Base-by-base conservation (phyloP, 1,140 invertebrate species). In the Drosophila grimshawi region DNA sequence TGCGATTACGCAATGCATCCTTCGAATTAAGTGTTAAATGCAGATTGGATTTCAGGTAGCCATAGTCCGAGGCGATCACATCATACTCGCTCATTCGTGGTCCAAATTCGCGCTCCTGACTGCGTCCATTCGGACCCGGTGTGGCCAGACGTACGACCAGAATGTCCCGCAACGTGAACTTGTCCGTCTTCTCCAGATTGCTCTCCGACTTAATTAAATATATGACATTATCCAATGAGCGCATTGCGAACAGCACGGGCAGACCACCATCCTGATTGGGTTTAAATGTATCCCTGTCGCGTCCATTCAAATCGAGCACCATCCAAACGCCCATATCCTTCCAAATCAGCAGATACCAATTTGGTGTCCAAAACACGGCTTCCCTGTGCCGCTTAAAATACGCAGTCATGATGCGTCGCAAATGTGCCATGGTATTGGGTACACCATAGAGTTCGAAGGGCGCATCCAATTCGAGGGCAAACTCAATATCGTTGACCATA, bases 41-140 rank as follows among this genome's bases (percentile, higher is more conserved):
- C 0, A 91, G 37, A 60, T 81, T 83, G 3, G 85, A 82, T 32
- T 80, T 80, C 2, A 92, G 48, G 56, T 78, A 90, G 1, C 89
- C 91, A 69, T 92, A 92, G n/a, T 92, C 89, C 4, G 83, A 79
- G 32, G 76, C 85, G 46, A 92, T 85, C 4, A 91, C 76, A 56
- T 92, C 76, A 32, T 65, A 92, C 51, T 92, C 69, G 55, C 81
- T 85, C 69, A 78, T 75, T 0, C 91, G 85, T 32, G 76, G 70
- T 0, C 82, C 91, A 39, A 81, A 79, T 3, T 91, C 91, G 0
- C 76, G 68, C n/a, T 81, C 79, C 57, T 71, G 71, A 7, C 73
- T 79, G 2, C 41, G 56, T 0, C 79, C 90, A 1, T 57, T 32
- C 4, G 55, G 29, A 0, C 78, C 85, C 0, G 85, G 85, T 0